Percentiles rank a stretch among this genome's conserved stretches.
phyloP scores from a whole-genome alignment of 2,113 vertebrate species.

The Tapirus terrestris region DNA sequence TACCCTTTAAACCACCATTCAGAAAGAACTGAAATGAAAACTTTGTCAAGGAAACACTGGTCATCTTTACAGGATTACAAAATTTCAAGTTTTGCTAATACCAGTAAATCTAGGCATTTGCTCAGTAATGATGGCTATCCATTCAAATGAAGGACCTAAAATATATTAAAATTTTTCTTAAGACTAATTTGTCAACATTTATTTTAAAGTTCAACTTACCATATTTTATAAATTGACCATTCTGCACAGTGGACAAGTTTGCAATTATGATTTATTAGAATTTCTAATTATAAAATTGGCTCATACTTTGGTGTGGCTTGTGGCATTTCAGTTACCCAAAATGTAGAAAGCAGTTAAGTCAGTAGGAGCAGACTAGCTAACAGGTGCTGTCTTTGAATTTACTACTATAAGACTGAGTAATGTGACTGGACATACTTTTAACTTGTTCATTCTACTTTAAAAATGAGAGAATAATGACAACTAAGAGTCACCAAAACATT shows the following conservation, averaged over 20 bases:
- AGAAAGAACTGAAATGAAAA: conserved; percentile 15
- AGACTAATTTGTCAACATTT: conserved; percentile 9
- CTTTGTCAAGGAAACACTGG: background rate
- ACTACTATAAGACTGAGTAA: background rate
- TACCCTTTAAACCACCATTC: conserved; percentile 7
- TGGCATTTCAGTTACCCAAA: conserved; percentile 12
- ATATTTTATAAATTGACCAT: conserved; percentile 39
- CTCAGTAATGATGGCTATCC: background rate
- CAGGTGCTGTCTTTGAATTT: background rate
- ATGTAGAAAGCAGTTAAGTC: background rate
- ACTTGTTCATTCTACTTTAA: background rate
- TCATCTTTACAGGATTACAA: conserved; percentile 20
- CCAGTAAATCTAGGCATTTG: conserved; percentile 29
- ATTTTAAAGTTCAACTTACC: background rate
- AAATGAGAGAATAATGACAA: background rate
- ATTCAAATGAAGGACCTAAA: conserved; percentile 58
- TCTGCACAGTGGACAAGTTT: conserved; percentile 27
- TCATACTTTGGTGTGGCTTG: background rate
- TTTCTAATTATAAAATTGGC: background rate
- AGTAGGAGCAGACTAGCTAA: background rate
- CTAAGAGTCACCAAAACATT: background rate
- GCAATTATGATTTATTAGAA: background rate
- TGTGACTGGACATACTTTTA: background rate
- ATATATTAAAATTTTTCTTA: conserved; percentile 23
- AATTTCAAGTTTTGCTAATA: conserved; percentile 30